phyloP scores from a whole-genome alignment of 2,888 invertebrate species.

The Hirtodrosophila duncani region DNA sequence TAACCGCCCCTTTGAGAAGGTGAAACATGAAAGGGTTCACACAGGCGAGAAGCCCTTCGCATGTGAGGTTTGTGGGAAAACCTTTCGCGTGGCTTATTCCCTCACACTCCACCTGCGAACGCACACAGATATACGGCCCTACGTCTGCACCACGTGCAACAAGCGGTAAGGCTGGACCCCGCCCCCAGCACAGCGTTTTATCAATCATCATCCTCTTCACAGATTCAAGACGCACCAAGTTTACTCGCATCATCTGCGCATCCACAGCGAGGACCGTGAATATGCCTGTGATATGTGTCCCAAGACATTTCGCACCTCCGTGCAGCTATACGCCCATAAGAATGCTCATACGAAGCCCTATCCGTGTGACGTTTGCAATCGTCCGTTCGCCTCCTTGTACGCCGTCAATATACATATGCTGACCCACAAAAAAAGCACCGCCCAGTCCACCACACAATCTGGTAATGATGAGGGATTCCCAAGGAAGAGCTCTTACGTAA shows the following conservation, averaged over 20 bases:
- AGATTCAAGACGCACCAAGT: constrained; percentile 89
- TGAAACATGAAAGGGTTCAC: constrained; percentile 90
- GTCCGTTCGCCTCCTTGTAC: constrained; percentile 88
- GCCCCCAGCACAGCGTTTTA: no score
- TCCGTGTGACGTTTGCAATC: constrained; percentile 86
- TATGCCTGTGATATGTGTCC: constrained; percentile 88
- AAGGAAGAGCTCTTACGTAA: no score
- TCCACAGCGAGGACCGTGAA: constrained; percentile 86
- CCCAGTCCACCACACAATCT: no score
- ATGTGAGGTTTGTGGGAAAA: constrained; percentile 89
- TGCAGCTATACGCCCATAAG: constrained; percentile 88
- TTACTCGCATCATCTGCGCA: constrained; percentile 87
- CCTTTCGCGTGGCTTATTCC: constrained; percentile 88
- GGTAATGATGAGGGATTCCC: no score
- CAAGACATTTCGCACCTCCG: constrained; percentile 88
- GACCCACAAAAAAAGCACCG: constrained; percentile 81
- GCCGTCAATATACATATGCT: constrained; percentile 88
- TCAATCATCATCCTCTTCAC: constrained; percentile 5
- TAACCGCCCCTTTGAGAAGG: constrained; percentile 87
- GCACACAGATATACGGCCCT: constrained; percentile 88
- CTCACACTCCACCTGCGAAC: constrained; percentile 88
- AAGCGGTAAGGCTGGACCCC: no score
- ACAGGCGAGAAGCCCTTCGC: constrained; percentile 89
- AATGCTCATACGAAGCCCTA: constrained; percentile 90
- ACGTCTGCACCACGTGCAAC: constrained; percentile 85